Conservation (phyloP, 2,113 vertebrate species). For the Notothenia coriiceps region DNA sequence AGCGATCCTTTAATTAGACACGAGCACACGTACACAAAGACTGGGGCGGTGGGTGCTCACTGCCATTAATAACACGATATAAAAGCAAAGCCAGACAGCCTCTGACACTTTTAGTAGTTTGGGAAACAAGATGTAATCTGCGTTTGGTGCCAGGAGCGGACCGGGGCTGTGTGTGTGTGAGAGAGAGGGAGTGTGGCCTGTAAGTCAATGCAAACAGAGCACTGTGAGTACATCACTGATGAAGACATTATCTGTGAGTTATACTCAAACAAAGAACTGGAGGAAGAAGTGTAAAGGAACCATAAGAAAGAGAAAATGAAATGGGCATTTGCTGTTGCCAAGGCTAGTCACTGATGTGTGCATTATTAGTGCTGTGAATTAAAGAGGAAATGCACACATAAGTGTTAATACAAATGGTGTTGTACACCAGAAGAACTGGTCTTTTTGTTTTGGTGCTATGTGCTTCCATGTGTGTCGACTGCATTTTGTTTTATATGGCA, state of each 20-base stretch:
- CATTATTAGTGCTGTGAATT: slow-evolving; percentile 45
- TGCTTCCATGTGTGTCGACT: slow-evolving; percentile 16
- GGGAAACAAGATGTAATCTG: slow-evolving; percentile 86
- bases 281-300: slow-evolving; percentile 54
- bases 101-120: slow-evolving; percentile 87
- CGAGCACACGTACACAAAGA: slow-evolving; percentile 70
- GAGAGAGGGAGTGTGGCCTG: slow-evolving; percentile 73
- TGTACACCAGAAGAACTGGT: background rate
- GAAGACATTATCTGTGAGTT: slow-evolving; percentile 80
- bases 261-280: slow-evolving; percentile 60
- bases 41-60: slow-evolving; percentile 69
- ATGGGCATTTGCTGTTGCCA: slow-evolving; percentile 60
- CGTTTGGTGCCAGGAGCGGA: slow-evolving; percentile 82
- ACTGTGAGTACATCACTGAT: slow-evolving; percentile 76
- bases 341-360: slow-evolving; percentile 50
- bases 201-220: slow-evolving; percentile 79
- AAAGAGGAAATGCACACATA: slow-evolving; percentile 16
- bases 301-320: slow-evolving; percentile 60
- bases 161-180: slow-evolving; percentile 49
- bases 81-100: slow-evolving; percentile 84
- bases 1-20: slow-evolving; percentile 84
- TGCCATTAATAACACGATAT: slow-evolving; percentile 85
- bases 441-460: slow-evolving; percentile 26
- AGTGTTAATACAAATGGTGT: slow-evolving; percentile 15
- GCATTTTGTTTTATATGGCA: slow-evolving; percentile 46